Conservation (phyloP, 2,113 vertebrate species). For the human (Homo sapiens) region GRCh38 chr7:151189501-151190000, state of each 20-base stretch:
- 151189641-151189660: background rate
- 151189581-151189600: background rate
- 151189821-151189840: background rate
- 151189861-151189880: background rate
- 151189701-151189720: background rate
- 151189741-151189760: background rate
- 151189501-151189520: background rate
- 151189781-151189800: background rate
- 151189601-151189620: background rate
- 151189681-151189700: background rate
- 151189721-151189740: background rate
- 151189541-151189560: background rate
- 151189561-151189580: background rate
- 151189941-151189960: background rate
- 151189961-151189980: background rate
- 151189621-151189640: background rate
- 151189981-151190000: background rate
- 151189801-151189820: background rate
- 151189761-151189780: background rate
- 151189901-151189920: background rate
- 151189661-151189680: background rate
- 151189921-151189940: background rate
- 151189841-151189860: background rate
- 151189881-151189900: background rate
- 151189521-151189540: background rate